Conservation (phyloP, 2,888 invertebrate species). For the Scelioninae gen. 2 region DNA sequence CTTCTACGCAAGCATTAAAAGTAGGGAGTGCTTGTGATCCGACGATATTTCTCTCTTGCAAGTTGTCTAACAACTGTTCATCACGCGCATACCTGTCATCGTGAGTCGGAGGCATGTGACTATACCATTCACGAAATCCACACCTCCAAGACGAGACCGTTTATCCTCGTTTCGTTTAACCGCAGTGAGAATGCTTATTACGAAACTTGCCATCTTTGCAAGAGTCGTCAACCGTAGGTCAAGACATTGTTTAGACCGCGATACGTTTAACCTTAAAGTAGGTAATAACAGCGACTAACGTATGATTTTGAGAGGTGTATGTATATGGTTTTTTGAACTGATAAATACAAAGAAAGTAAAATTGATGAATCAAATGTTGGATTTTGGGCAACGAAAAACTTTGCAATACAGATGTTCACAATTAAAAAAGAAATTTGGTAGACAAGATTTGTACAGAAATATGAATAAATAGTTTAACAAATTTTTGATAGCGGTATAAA, state of each 20-base stretch:
- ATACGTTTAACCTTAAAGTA: constrained; percentile 47
- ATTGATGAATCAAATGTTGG: too few species aligned
- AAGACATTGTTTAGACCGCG: constrained; percentile 51
- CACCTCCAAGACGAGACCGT: constrained; percentile 31
- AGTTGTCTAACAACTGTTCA: constrained; percentile 60
- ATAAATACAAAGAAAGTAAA: too few species aligned
- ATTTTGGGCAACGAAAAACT: too few species aligned
- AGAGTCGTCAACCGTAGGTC: constrained; percentile 53
- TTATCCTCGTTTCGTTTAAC: constrained; percentile 49
- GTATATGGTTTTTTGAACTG: constrained; percentile 4
- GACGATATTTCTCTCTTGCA: constrained; percentile 61
- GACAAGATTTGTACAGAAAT: too few species aligned
- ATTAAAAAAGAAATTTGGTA: too few species aligned
- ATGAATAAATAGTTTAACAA: too few species aligned
- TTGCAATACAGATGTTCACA: too few species aligned
- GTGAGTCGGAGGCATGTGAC: constrained; percentile 32
- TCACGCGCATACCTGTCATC: constrained; percentile 58
- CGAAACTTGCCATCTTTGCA: constrained; percentile 43
- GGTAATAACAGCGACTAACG: constrained; percentile 15
- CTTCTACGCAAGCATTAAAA: constrained; percentile 65
- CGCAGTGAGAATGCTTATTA: constrained; percentile 39
- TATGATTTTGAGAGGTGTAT: neutral
- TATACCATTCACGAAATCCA: constrained; percentile 37
- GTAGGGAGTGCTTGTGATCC: constrained; percentile 37
- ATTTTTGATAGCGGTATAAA: too few species aligned